Conservation (phyloP, 30 jellyfish, hydroid and myxozoan species). For the Morbakka virulenta region DNA sequence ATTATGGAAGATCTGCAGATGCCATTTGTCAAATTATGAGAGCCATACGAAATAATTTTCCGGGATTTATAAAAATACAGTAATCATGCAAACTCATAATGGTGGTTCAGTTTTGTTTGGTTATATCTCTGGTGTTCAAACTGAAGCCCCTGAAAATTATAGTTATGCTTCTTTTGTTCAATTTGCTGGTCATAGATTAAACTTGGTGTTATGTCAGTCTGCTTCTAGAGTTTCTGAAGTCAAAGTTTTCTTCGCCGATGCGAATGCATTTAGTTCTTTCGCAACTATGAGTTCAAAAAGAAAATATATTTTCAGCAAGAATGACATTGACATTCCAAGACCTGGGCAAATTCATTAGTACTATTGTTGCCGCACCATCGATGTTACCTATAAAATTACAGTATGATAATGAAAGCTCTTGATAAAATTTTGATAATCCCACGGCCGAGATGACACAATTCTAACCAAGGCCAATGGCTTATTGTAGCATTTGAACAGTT, state of each 20-base stretch:
- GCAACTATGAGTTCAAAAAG: constrained; percentile 14
- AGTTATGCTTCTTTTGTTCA: constrained; percentile 20
- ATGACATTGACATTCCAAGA: background rate
- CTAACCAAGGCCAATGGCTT: background rate
- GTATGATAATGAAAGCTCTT: too few relatives aligned
- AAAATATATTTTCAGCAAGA: too few relatives aligned
- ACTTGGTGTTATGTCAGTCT: constrained; percentile 49
- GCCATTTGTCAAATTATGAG: constrained; percentile 16
- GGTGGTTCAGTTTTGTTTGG: constrained; percentile 47
- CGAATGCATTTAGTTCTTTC: constrained; percentile 34
- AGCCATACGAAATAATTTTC: background rate
- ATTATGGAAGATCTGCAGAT: constrained; percentile 10
- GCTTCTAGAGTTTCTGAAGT: constrained; percentile 28
- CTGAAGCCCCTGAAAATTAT: constrained; percentile 17
- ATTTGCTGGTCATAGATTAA: constrained; percentile 43
- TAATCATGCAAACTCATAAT: constrained; percentile 39
- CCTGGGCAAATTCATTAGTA: background rate
- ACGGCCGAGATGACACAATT: background rate
- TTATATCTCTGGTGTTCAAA: constrained; percentile 37
- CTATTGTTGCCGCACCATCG: background rate
- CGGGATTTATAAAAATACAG: constrained; percentile 16
- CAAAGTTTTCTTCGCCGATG: constrained; percentile 37
- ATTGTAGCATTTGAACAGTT: background rate
- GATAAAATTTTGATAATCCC: background rate
- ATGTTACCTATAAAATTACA: too few relatives aligned